phyloP scores from a whole-genome alignment of 2,888 invertebrate species.

The Macrosiphum euphorbiae region DNA sequence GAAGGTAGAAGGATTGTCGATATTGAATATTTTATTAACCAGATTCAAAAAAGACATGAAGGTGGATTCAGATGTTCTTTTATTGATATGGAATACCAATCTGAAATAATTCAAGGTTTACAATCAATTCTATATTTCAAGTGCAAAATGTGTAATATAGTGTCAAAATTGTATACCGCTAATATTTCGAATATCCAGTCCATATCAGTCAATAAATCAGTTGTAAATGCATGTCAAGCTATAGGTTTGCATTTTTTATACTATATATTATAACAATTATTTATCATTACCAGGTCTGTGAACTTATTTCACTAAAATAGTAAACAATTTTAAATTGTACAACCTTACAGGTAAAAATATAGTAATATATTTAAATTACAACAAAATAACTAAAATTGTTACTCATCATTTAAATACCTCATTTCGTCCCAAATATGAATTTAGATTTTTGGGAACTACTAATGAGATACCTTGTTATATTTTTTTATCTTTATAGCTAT shows the following conservation, averaged over 20 bases:
- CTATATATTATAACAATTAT: background rate
- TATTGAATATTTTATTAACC: background rate
- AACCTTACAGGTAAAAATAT: too few relatives aligned
- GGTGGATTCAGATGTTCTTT: background rate
- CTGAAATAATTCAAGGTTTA: background rate
- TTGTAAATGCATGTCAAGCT: constrained; percentile 12
- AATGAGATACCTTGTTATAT: too few relatives aligned
- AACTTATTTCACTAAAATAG: too few relatives aligned
- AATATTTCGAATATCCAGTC: background rate
- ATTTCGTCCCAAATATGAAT: too few relatives aligned
- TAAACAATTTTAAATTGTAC: too few relatives aligned
- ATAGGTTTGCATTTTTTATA: background rate
- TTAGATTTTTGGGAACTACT: too few relatives aligned
- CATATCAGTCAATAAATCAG: background rate
- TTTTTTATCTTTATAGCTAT: too few relatives aligned
- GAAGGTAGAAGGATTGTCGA: constrained; percentile 22
- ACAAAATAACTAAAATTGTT: too few relatives aligned
- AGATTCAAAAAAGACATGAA: background rate
- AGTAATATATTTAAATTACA: too few relatives aligned
- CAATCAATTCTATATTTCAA: too few relatives aligned
- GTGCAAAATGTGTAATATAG: background rate
- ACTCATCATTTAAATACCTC: too few relatives aligned
- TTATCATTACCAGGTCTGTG: too few relatives aligned
- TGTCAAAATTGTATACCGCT: background rate
- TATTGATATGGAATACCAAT: background rate